Conservation (phyloP, 2,888 invertebrate species). For the Leistus spinibarbis region DNA sequence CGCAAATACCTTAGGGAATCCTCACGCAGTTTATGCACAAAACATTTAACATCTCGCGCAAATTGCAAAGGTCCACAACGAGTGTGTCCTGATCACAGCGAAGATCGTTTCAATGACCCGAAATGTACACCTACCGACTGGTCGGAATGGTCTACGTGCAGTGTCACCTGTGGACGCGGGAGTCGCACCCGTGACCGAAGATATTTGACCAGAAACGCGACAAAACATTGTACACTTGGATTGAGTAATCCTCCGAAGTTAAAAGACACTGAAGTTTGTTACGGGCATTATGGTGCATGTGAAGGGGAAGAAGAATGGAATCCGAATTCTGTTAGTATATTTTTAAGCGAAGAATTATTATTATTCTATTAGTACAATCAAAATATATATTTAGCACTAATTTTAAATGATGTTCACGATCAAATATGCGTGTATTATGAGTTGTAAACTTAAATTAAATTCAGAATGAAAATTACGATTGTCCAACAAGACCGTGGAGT, state of each 20-base stretch:
- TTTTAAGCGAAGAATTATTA: no score
- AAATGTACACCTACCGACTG: conserved; percentile 75
- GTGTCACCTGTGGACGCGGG: conserved; percentile 72
- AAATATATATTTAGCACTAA: no score
- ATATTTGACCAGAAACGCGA: conserved; percentile 67
- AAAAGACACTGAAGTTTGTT: conserved; percentile 60
- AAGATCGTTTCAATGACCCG: conserved; percentile 51
- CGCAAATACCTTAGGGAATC: conserved; percentile 62
- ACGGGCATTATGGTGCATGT: conserved; percentile 54
- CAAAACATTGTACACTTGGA: conserved; percentile 67
- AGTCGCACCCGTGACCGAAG: conserved; percentile 73
- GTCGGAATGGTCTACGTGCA: conserved; percentile 81
- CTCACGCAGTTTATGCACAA: conserved; percentile 66
- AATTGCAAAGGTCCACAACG: conserved; percentile 60
- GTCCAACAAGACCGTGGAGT: conserved; percentile 75
- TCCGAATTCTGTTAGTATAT: neutral
- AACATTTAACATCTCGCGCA: conserved; percentile 63
- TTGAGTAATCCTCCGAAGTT: conserved; percentile 53
- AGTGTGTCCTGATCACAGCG: conserved; percentile 56
- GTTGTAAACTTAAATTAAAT: no score
- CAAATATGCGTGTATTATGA: no score
- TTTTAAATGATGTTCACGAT: neutral
- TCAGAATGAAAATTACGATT: conserved; percentile 51
- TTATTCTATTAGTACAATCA: no score
- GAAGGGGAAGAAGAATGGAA: conserved; percentile 41